Conservation (phyloP, 2,797 vertebrate species). For the Tragopan temminckii region DNA sequence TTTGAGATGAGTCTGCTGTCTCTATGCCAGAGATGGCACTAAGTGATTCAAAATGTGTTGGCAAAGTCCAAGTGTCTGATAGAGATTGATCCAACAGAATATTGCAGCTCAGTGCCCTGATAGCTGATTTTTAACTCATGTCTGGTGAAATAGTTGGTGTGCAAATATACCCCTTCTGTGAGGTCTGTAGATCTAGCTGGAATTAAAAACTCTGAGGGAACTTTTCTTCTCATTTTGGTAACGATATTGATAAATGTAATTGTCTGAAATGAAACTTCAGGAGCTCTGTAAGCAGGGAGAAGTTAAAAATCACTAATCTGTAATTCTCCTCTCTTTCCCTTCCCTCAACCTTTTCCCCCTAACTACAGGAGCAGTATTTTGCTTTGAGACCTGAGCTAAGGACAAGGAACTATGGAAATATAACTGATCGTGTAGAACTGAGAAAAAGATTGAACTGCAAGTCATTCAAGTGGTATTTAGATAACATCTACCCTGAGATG, state of each 20-base stretch:
- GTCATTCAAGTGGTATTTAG: slow-evolving; percentile 95
- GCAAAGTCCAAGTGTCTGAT: background rate
- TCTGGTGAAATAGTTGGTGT: background rate
- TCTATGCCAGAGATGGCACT: background rate
- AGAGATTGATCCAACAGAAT: background rate
- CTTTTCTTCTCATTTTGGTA: background rate
- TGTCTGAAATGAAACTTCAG: background rate
- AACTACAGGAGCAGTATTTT: slow-evolving; percentile 91
- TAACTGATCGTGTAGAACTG: slow-evolving; percentile 88
- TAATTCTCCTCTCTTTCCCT: background rate
- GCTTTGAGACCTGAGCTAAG: slow-evolving; percentile 92
- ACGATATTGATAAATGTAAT: background rate
- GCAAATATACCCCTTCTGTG: background rate
- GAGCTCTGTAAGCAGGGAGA: background rate
- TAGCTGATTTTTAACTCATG: background rate
- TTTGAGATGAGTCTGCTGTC: background rate
- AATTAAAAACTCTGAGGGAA: background rate
- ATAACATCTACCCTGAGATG: slow-evolving; percentile 96
- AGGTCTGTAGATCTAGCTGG: background rate
- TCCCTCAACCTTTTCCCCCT: background rate
- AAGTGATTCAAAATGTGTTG: background rate
- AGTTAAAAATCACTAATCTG: background rate
- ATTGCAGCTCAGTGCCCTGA: background rate
- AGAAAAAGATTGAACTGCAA: slow-evolving; percentile 88
- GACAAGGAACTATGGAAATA: slow-evolving; percentile 88